Evolutionary conservation across 2,888 invertebrate genomes (phyloP).

Genomic region (Orchestes rusci): DNA sequence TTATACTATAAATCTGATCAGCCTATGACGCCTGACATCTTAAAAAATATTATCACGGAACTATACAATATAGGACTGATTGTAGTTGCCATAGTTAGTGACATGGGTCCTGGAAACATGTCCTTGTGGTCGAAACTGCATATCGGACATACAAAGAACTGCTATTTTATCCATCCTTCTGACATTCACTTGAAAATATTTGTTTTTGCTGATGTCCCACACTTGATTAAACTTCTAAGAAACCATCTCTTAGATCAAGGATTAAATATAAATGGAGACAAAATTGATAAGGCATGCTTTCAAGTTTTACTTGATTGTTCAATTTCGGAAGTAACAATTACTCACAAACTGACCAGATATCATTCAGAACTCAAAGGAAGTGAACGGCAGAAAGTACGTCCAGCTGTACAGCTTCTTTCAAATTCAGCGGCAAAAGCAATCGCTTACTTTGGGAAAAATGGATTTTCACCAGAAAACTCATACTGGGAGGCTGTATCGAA

Average conservation of each 20-base stretch:
- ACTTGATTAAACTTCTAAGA: constrained; percentile 1
- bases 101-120: constrained; percentile 18
- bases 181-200: not conserved
- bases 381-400: constrained; percentile 13
- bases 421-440: constrained; percentile 21
- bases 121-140: constrained; percentile 8
- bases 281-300: constrained; percentile 16
- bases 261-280: constrained; percentile 10
- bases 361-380: not conserved
- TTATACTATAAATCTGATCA: constrained; percentile 8
- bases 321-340: too few relatives aligned
- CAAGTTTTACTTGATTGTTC: constrained; percentile 4
- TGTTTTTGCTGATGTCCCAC: not conserved
- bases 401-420: constrained; percentile 19
- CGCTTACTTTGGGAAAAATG: constrained; percentile 11
- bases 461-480: constrained; percentile 7
- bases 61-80: constrained; percentile 10
- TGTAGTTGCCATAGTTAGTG: constrained; percentile 14
- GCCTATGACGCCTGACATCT: constrained; percentile 7
- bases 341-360: too few relatives aligned
- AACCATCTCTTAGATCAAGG: constrained; percentile 23
- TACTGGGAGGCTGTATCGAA: constrained; percentile 12
- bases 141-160: not conserved
- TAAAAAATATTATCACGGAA: constrained; percentile 11
- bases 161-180: not conserved